Percentiles rank a stretch among this genome's conserved stretches.
Evolutionary conservation across 2,797 vertebrate genomes (phyloP).

Genomic region (Allobates femoralis): DNA sequence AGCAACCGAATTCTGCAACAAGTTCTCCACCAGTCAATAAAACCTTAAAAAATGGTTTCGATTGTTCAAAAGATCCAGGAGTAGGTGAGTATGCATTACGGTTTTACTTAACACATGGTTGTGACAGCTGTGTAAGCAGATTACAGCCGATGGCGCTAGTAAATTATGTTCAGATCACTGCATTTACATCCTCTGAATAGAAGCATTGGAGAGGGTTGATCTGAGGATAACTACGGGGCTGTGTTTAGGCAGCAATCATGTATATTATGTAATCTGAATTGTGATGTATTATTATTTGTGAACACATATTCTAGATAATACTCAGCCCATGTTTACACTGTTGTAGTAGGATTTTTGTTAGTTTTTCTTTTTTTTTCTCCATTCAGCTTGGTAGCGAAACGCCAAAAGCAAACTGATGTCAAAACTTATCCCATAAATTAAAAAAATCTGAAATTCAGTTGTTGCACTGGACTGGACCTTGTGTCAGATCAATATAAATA

Average conservation of each 20-base stretch:
- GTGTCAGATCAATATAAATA: too few relatives aligned
- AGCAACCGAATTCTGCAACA: conserved; percentile 71
- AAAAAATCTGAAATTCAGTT: too few relatives aligned
- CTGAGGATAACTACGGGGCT: background rate
- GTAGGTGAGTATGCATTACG: conserved; percentile 70
- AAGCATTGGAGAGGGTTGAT: background rate
- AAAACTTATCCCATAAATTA: too few relatives aligned
- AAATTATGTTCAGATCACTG: background rate
- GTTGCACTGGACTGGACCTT: too few relatives aligned
- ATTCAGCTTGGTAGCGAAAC: too few relatives aligned
- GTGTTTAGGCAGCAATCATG: background rate
- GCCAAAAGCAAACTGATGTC: too few relatives aligned
- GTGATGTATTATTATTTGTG: too few relatives aligned
- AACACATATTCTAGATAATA: too few relatives aligned
- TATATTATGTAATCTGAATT: background rate
- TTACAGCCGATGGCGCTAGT: too few relatives aligned
- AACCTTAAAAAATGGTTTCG: conserved; percentile 74
- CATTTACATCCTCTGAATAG: background rate
- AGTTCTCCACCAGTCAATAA: conserved; percentile 69
- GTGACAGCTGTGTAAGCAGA: background rate
- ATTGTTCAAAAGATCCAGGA: conserved; percentile 73
- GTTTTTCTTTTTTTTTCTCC: too few relatives aligned
- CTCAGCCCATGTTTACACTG: too few relatives aligned
- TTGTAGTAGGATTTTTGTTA: too few relatives aligned
- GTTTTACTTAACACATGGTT: background rate